Evolutionary conservation across 2,888 invertebrate species (phyloP).

Genomic region (Electrophaes corylata): DNA sequence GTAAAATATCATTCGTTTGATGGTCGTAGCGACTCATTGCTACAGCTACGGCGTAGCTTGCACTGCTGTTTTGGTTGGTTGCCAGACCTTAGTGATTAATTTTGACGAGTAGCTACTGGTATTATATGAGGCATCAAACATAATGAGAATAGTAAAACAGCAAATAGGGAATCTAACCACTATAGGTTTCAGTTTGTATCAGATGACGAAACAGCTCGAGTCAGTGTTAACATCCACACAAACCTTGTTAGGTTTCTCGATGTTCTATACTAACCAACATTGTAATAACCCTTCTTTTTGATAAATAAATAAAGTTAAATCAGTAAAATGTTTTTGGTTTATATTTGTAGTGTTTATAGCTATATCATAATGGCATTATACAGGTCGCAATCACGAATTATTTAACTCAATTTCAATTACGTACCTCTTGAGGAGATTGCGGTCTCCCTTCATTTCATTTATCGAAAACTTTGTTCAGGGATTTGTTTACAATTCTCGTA

Average conservation of each 20-base stretch:
- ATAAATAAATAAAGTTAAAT: too few species aligned
- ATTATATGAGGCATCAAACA: background rate
- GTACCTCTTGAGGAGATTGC: slow-evolving; percentile 53
- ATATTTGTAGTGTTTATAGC: too few species aligned
- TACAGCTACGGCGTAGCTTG: slow-evolving; percentile 30
- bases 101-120: background rate
- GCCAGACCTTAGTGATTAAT: slow-evolving; percentile 49
- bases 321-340: too few species aligned
- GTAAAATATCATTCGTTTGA: slow-evolving; percentile 71
- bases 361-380: background rate
- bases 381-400: slow-evolving; percentile 33
- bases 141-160: background rate
- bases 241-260: too few species aligned
- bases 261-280: too few species aligned
- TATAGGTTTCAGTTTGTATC: too few species aligned
- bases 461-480: slow-evolving; percentile 57
- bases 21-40: slow-evolving; percentile 51
- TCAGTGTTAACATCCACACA: too few species aligned
- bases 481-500: slow-evolving; percentile 67
- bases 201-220: too few species aligned
- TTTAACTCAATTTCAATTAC: slow-evolving; percentile 41
- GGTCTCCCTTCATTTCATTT: slow-evolving; percentile 60
- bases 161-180: too few species aligned
- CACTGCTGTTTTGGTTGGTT: slow-evolving; percentile 67
- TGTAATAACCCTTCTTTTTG: too few species aligned